Conservation (phyloP, 2,797 vertebrate genomes). For the Aotus griseimembra region DNA sequence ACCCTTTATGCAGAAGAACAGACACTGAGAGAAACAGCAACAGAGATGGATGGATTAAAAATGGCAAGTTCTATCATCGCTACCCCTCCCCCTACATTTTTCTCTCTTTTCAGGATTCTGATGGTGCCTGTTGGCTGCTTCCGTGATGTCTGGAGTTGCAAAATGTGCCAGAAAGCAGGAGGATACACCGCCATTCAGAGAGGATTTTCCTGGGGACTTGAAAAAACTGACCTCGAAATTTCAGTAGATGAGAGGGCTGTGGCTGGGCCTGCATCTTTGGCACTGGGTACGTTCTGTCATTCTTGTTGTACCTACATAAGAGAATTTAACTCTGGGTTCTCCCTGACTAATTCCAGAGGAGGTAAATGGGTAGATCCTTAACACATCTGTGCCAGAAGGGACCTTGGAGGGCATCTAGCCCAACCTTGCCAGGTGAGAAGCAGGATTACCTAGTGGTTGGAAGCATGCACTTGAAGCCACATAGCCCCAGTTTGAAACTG, state of each 20-base stretch:
- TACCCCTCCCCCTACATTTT: too few species aligned
- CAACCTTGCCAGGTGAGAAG: neutral
- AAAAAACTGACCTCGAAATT: slow-evolving; percentile 14
- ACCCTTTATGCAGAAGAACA: slow-evolving; percentile 55
- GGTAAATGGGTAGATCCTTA: neutral
- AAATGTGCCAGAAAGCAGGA: slow-evolving; percentile 20
- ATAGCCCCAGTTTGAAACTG: neutral
- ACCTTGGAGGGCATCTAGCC: neutral
- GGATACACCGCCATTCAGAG: neutral
- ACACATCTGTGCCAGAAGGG: neutral
- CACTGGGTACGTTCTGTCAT: neutral
- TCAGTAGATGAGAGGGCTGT: neutral
- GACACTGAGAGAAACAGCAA: slow-evolving; percentile 18
- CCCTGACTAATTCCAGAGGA: neutral
- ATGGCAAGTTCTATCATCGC: neutral
- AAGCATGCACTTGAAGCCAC: neutral
- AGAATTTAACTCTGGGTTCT: neutral
- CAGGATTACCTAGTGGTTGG: neutral
- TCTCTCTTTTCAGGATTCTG: neutral
- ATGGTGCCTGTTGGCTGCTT: neutral
- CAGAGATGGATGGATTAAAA: neutral
- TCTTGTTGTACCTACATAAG: neutral
- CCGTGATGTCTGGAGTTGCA: neutral
- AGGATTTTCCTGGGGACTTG: slow-evolving; percentile 23
- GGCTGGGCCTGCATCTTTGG: neutral